Percentiles rank a stretch among this genome's conserved stretches.
These are phyloP conservation scores for Hippocampus barbouri DNA, from an alignment of 2,113 vertebrate genomes.

Conservation along the genomic window DNA sequence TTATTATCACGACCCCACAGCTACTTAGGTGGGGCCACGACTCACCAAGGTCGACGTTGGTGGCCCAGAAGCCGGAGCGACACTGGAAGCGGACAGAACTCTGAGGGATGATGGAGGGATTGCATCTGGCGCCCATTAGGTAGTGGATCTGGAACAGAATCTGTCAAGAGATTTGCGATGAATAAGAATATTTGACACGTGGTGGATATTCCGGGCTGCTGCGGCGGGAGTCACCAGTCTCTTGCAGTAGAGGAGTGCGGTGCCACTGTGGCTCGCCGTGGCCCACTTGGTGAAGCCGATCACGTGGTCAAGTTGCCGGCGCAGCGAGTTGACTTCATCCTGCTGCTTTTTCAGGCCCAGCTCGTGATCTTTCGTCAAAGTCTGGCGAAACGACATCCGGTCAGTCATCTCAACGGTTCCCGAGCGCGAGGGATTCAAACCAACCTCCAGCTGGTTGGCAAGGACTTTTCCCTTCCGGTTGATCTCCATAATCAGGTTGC, in stretches of 20 bases:
- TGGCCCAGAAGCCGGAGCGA: constrained; percentile 75
- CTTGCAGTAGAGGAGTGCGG: constrained; percentile 91
- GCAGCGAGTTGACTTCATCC: constrained; percentile 85
- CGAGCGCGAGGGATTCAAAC: background rate
- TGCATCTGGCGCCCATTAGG: constrained; percentile 74
- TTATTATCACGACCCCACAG: no score
- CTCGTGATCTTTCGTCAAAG: constrained; percentile 90
- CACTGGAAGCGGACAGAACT: constrained; percentile 76
- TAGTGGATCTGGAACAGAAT: constrained; percentile 77
- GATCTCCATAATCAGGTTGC: constrained; percentile 95
- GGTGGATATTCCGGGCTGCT: background rate
- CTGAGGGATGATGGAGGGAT: constrained; percentile 70
- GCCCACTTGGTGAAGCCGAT: constrained; percentile 97
- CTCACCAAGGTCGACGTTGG: constrained; percentile 77
- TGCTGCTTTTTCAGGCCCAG: constrained; percentile 89
- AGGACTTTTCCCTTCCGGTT: constrained; percentile 97
- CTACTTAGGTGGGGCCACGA: background rate
- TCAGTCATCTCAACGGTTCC: background rate
- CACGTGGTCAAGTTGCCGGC: constrained; percentile 90
- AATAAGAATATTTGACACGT: background rate
- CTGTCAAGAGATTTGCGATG: constrained; percentile 33
- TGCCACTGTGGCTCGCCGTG: constrained; percentile 91
- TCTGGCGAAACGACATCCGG: constrained; percentile 60
- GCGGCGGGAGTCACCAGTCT: constrained; percentile 75
- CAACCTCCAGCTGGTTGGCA: constrained; percentile 91